Evolutionary conservation across 2,888 invertebrate species (phyloP), one percentile per base, ranked within the genome.

Genomic region (Anticlea derivata): DNA sequence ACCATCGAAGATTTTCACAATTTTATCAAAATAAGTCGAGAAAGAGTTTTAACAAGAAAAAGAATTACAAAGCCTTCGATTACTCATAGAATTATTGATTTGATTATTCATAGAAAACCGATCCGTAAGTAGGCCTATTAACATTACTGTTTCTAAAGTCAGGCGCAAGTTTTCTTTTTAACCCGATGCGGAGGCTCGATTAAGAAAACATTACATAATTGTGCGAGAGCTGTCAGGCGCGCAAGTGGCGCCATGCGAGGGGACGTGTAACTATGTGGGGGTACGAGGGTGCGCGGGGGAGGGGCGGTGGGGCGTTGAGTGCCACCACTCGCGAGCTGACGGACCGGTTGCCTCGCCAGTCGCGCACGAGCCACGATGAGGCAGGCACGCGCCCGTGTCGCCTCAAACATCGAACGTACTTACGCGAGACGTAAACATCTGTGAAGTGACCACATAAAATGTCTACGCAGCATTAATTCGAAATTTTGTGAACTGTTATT

Each of bases 161-260:
- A 63, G 47, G 22, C 65, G 65, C 65, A 68, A 63, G 70, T 69
- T 73, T 73, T 62, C 69, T 74, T 80, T 83, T 81, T 75, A 79
- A 78, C 66, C 68, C 69, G 70, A 73, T 78, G 76, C 76, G 79
- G 78, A 79, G 73, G 79, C 78, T 83, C 80, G 81, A 87, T 86
- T 86, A 87, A 85, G 83, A 87, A 88, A 88, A 86, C 83, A 87
- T 86, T 87, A 87, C 80, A 86, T 89, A 88, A 88, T 86, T 87
- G 83, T 86, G 78, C 75, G 79, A 82, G 77, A 81, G 80, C 78
- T 80, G 77, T 73, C 75, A 70, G 77, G 72, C 71, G 83, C 80
- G 83, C 83, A 81, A 87, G 89, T 88, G 85, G 88, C 88, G 88
- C 88, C 86, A 76, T 84, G 78, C 83, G 83, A 80, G 76, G 66